Evolutionary conservation across 2,113 vertebrate genomes (phyloP).

Genomic region (Osmerus eperlanus): DNA sequence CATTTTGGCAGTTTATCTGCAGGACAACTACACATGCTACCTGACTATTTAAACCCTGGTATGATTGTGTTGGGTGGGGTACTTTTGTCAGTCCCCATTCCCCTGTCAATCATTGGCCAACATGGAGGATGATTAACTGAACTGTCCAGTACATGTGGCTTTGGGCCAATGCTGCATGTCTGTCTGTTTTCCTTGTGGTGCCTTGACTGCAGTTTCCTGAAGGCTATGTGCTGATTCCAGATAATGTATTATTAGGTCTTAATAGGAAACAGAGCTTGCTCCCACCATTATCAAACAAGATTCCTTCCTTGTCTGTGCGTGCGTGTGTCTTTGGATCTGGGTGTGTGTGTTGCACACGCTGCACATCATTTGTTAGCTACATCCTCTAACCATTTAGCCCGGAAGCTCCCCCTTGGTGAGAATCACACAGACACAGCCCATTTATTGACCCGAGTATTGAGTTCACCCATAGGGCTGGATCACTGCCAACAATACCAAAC

Average conservation of each 20-base stretch:
- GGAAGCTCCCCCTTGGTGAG: conserved; percentile 40
- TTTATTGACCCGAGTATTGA: conserved; percentile 48
- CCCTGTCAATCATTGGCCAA: no score
- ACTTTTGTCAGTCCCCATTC: no score
- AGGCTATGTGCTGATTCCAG: conserved; percentile 9
- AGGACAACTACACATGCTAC: no score
- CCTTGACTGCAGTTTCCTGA: conserved; percentile 5
- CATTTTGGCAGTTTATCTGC: no score
- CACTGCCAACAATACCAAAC: conserved; percentile 57
- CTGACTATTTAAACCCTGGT: no score
- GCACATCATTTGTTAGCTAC: conserved; percentile 50
- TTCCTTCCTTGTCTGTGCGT: conserved; percentile 12
- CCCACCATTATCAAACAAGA: conserved; percentile 40
- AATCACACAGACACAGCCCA: conserved; percentile 36
- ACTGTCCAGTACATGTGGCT: background rate
- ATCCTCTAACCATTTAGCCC: conserved; percentile 52
- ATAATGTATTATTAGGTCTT: conserved; percentile 19
- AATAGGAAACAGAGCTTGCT: conserved; percentile 34
- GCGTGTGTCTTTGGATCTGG: conserved; percentile 1
- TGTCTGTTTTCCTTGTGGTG: background rate
- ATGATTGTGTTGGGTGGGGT: no score
- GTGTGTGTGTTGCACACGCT: conserved; percentile 15
- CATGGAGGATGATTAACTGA: no score
- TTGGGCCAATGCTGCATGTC: conserved; percentile 8
- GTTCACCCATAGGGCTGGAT: conserved; percentile 31